Base-by-base conservation (phyloP, 2,797 vertebrate genomes). In the Thaleichthys pacificus region DNA sequence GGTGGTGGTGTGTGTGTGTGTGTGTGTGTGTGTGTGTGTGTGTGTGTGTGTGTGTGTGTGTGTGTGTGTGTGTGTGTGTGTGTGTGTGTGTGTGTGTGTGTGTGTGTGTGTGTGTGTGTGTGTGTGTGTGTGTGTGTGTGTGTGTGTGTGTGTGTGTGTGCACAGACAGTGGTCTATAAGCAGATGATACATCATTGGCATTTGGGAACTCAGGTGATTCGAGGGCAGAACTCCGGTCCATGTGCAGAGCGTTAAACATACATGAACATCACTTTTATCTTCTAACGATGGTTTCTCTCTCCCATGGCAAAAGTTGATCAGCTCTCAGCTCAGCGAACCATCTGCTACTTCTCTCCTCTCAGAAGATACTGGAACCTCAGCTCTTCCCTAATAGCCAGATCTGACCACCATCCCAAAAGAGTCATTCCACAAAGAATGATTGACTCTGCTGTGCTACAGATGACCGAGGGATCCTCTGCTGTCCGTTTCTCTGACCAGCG, bases 151-250 rank as follows among this genome's bases (percentile, higher is more conserved):
- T 22, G 35, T 24, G 47, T 42, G 67, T 70, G 54, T 28, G 26
- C 35, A 57, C 38, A 35, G 60, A 51, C 17, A 56, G 61, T 66
- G 58, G 60, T 54, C 60, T 73, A 26, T 51, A 28, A 47, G 11
- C n/a, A 42, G 63, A 47, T 42, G 35, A 65, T 24, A 42, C 63
- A 12, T 32, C 38, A 47, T 56, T 56, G 51, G 51, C 42, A 14
- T 42, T 12, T 22, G 63, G 21, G 38, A 65, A 65, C 21, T 38
- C n/a, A 65, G 35, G n/a, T 38, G 19, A 22, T 21, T 65, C n/a
- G 6, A 17, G n/a, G 35, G 63, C 22, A n/a, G 38, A n/a, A 21
- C 21, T 47, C 3, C 47, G 21, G 62, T 24, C 22, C 14, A 47
- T 15, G 12, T 22, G 38, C 11, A 65, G 1, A 15, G 22, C 15